phyloP scores from a whole-genome alignment of 2,797 vertebrate species.

The Tachyglossus aculeatus region DNA sequence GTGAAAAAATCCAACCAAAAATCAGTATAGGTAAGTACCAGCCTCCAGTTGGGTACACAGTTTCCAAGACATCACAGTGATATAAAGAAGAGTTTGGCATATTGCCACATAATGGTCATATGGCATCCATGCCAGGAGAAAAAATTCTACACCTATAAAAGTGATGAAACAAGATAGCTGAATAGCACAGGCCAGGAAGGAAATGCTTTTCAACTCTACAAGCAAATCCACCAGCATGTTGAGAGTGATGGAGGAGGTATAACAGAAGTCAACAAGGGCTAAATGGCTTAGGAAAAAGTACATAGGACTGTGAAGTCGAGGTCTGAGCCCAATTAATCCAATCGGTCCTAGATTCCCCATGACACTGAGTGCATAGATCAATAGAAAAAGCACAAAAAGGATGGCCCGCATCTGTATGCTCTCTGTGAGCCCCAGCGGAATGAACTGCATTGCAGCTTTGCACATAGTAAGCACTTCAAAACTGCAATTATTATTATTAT shows the following conservation, averaged over 20 bases:
- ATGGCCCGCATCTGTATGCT: not conserved
- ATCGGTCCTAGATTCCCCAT: too few relatives aligned
- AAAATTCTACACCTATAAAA: not conserved
- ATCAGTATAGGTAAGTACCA: not conserved
- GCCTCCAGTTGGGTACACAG: not conserved
- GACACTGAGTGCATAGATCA: not conserved
- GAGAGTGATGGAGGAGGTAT: not conserved
- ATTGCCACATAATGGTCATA: not conserved
- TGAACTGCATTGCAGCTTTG: not conserved
- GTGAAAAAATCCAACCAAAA: not conserved
- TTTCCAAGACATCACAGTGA: not conserved
- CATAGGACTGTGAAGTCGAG: constrained; percentile 58
- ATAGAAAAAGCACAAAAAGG: not conserved
- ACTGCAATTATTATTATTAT: too few relatives aligned
- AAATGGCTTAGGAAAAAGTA: constrained; percentile 60
- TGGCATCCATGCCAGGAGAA: not conserved
- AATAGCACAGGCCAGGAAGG: not conserved
- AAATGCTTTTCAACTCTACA: not conserved
- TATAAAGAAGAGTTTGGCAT: not conserved
- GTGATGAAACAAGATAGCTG: not conserved
- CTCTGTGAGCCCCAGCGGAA: not conserved
- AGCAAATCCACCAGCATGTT: not conserved
- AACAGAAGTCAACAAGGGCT: not conserved
- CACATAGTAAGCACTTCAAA: too few relatives aligned
- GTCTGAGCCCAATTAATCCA: too few relatives aligned